Evolutionary conservation across 2,888 invertebrate species (phyloP).

Genomic region (Synanthedon andrenaeformis): DNA sequence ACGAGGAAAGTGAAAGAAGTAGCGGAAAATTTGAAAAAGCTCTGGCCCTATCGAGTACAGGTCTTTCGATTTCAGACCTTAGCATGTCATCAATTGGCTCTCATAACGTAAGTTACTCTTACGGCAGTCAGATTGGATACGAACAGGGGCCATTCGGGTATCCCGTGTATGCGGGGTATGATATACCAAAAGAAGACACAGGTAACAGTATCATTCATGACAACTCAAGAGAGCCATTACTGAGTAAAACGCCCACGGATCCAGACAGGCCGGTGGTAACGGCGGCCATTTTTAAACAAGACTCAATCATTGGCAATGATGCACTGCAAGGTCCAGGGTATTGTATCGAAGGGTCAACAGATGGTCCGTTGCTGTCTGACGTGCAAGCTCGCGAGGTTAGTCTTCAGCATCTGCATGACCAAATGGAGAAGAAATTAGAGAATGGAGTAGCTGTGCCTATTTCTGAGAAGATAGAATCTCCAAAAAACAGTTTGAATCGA

Average conservation of each 20-base stretch:
- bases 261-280: conserved; percentile 77
- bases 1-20: conserved; percentile 44
- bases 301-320: conserved; percentile 63
- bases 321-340: conserved; percentile 55
- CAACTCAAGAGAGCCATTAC: conserved; percentile 59
- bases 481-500: conserved; percentile 59
- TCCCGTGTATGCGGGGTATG: conserved; percentile 72
- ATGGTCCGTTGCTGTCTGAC: conserved; percentile 63
- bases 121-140: conserved; percentile 84
- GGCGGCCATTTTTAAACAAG: conserved; percentile 77
- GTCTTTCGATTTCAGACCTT: conserved; percentile 84
- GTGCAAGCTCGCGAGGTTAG: conserved; percentile 60
- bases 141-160: conserved; percentile 80
- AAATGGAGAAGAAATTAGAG: conserved; percentile 44
- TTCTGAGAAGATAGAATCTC: conserved; percentile 43
- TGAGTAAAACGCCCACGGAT: conserved; percentile 58
- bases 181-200: conserved; percentile 46
- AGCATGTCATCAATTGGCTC: conserved; percentile 79
- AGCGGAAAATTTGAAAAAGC: conserved; percentile 37
- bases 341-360: conserved; percentile 63
- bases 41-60: conserved; percentile 76
- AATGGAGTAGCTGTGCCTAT: conserved; percentile 49
- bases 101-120: conserved; percentile 80
- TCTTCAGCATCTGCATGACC: conserved; percentile 52
- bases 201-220: conserved; percentile 46